Percentiles rank a stretch among this genome's conserved stretches.
Evolutionary conservation across 2,888 invertebrate species (phyloP).

Genomic region (Chrysolina americana): DNA sequence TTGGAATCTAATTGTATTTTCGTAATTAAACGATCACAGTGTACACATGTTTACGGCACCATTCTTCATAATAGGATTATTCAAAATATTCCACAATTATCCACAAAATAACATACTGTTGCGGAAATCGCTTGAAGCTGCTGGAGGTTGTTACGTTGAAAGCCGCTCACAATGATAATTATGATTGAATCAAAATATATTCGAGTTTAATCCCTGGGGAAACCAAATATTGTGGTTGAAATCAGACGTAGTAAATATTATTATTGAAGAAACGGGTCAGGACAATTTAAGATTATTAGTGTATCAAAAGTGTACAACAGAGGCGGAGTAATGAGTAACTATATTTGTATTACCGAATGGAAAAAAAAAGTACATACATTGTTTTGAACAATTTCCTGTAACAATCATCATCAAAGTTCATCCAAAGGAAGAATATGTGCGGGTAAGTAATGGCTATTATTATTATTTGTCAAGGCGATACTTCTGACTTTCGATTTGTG

Average conservation of each 20-base stretch:
- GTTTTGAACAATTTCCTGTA: no score
- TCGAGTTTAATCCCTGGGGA: neutral
- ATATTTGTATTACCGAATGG: no score
- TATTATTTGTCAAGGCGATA: no score
- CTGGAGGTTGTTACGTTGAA: constrained; percentile 10
- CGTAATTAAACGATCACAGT: constrained; percentile 26
- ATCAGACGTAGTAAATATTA: neutral
- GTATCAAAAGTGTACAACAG: no score
- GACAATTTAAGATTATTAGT: no score
- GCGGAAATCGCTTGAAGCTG: neutral
- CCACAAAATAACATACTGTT: constrained; percentile 16
- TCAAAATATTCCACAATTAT: constrained; percentile 26
- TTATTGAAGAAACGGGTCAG: neutral
- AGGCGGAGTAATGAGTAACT: no score
- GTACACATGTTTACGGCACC: constrained; percentile 18
- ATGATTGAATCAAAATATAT: neutral
- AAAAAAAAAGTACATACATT: no score
- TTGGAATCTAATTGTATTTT: constrained; percentile 22
- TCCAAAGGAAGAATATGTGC: no score
- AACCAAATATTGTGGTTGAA: neutral
- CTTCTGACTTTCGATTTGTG: no score
- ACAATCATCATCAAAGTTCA: no score
- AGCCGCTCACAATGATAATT: neutral
- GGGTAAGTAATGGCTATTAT: no score
- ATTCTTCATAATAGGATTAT: constrained; percentile 27